A percentile compares a stretch with the other conserved stretches of the same genome.
Conservation (phyloP, 2,113 vertebrate species). For the Irena cyanogastra region DNA sequence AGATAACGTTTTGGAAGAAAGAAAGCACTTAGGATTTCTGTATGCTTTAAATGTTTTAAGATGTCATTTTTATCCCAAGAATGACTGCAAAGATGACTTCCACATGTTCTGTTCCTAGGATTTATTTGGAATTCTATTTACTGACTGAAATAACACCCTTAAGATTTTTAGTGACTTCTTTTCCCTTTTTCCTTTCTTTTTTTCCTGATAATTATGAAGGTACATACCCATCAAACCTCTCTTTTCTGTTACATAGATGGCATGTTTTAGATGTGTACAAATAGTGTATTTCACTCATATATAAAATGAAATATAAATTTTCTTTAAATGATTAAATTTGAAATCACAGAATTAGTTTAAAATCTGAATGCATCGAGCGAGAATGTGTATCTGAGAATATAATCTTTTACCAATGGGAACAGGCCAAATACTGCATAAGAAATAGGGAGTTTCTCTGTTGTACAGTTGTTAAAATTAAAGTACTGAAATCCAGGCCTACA, state of each 20-base stretch:
- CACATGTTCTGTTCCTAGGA: neutral
- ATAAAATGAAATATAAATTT: neutral
- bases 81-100: neutral
- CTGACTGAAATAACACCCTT: neutral
- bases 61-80: neutral
- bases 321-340: neutral
- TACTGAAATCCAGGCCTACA: neutral
- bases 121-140: neutral
- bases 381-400: neutral
- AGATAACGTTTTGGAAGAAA: neutral
- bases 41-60: neutral
- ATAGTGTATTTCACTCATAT: neutral
- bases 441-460: neutral
- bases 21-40: neutral
- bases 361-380: neutral
- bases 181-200: neutral
- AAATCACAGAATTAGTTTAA: neutral
- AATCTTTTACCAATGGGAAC: neutral
- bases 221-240: neutral
- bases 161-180: neutral
- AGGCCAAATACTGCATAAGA: neutral
- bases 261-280: neutral
- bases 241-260: neutral
- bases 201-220: neutral
- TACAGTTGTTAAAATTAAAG: neutral